These are phyloP conservation scores for Rotaria macrura DNA, from an alignment of 2,888 invertebrate genomes.

Conservation along the genomic window DNA sequence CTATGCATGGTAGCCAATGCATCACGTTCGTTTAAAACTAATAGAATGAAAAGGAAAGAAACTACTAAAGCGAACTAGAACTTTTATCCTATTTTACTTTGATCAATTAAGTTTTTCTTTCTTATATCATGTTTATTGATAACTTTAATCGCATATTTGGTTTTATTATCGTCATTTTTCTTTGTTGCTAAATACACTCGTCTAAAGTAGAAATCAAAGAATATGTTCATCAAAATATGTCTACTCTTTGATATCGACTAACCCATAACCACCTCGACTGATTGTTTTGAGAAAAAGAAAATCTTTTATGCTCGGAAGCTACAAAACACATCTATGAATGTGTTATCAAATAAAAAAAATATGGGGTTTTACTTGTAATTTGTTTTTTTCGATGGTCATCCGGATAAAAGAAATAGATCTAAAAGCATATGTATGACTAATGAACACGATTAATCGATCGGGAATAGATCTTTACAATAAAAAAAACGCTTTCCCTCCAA, in stretches of 20 bases:
- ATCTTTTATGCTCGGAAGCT: conserved; percentile 2
- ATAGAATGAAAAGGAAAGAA: conserved; percentile 73
- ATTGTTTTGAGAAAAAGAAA: conserved; percentile 5
- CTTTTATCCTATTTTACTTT: conserved; percentile 61
- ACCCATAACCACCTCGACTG: conserved; percentile 12
- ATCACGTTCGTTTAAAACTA: conserved; percentile 79
- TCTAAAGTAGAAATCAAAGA: neutral
- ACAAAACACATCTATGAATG: neutral
- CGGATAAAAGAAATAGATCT: neutral
- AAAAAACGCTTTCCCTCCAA: neutral
- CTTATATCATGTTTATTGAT: conserved; percentile 18
- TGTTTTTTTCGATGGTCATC: neutral
- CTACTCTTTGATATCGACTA: neutral
- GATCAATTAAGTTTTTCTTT: conserved; percentile 64
- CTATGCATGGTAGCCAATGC: conserved; percentile 77
- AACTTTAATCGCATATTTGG: conserved; percentile 12
- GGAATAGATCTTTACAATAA: neutral
- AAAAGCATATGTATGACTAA: neutral
- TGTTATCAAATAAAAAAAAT: too few species aligned
- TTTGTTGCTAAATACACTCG: conserved; percentile 13
- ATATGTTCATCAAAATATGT: too few species aligned
- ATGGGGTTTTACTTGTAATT: neutral
- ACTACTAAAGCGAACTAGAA: conserved; percentile 61
- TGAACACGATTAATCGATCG: too few species aligned
- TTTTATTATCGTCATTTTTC: conserved; percentile 2